Evolutionary conservation across 2,888 invertebrate genomes (phyloP).

Genomic region (Neocrepidodera transversa): DNA sequence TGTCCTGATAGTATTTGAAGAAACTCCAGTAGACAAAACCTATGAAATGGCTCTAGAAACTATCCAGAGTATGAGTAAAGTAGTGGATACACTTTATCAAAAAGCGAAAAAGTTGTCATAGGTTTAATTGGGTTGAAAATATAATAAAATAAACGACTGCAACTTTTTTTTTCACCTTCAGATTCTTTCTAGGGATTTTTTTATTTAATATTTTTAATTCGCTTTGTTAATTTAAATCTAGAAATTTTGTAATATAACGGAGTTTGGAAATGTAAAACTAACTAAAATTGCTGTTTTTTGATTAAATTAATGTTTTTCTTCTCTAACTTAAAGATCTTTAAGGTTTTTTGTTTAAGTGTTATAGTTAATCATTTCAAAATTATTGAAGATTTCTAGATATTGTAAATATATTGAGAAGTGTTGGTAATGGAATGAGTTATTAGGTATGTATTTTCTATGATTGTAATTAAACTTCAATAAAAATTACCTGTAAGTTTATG

Average conservation of each 20-base stretch:
- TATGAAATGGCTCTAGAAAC: slow-evolving; percentile 97
- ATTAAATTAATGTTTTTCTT: slow-evolving; percentile 5
- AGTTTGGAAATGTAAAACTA: slow-evolving; percentile 26
- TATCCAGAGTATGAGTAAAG: slow-evolving; percentile 99
- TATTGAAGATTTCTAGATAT: slow-evolving; percentile 16
- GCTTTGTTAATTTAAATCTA: slow-evolving; percentile 20
- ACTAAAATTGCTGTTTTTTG: slow-evolving; percentile 17
- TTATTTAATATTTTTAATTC: slow-evolving; percentile 6
- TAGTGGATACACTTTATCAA: slow-evolving; percentile 98
- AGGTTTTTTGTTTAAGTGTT: neutral
- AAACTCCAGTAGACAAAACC: slow-evolving; percentile 92
- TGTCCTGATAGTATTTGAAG: slow-evolving; percentile 96
- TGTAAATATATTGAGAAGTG: slow-evolving; percentile 27
- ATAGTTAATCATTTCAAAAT: slow-evolving; percentile 2
- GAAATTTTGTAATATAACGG: slow-evolving; percentile 15
- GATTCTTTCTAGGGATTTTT: slow-evolving; percentile 7
- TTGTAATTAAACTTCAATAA: slow-evolving; percentile 13
- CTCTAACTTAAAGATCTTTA: neutral
- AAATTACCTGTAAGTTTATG: too few species aligned
- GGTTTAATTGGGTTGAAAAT: slow-evolving; percentile 46
- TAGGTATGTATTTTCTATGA: slow-evolving; percentile 19
- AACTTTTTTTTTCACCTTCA: slow-evolving; percentile 22
- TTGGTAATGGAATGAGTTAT: slow-evolving; percentile 21
- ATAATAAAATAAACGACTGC: slow-evolving; percentile 37
- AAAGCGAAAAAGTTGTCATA: slow-evolving; percentile 98